Base-by-base conservation (phyloP, 2,888 invertebrate genomes). In the Drosophila algonquin region DNA sequence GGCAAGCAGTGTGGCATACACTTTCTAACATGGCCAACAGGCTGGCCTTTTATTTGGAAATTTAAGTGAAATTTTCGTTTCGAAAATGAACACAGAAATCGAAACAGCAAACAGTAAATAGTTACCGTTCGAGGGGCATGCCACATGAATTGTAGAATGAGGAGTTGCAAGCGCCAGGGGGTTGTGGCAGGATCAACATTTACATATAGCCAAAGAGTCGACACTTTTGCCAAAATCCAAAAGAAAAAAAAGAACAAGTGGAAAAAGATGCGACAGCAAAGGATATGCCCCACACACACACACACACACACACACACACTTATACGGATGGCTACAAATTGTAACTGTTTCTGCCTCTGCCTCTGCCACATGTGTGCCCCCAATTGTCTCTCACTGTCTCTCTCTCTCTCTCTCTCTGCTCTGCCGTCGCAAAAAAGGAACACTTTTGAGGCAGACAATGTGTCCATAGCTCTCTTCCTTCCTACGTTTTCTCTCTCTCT, bases 271-370 rank as follows among this genome's bases (percentile, higher is more conserved):
- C 35, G 14, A 5, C 5, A 35, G 14, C 40, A 69, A 46, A 53
- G 72, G 61, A 65, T 56, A 44, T 61, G 46, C 46, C n/a, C 57
- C 32, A 35, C 61, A 32, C 55, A 58, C 61, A 60, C 14, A 57
- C 27, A 53, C 40, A 56, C 48, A n/a, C n/a, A n/a, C n/a, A 51
- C 14, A 35, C 45, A 44, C 47, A 48, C 7, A 61, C 27, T 1
- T 5, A 27, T 6, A 12, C 16, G 8, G 46, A 52, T 45, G 60
- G 40, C 30, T 54, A 52, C 89, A 89, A 89, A 89, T 87, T 88
- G 89, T 85, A 81, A 89, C 86, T 87, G 85, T 81, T 56, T 56
- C 77, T 76, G 81, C 64, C 63, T 56, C 77, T 76, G 81, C 64
- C 63, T n/a, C n/a, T 73, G 77, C 67, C 76, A 73, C 87, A 87